Evolutionary conservation across 2,113 vertebrate genomes (phyloP), one percentile per base, ranked within the genome.

Genomic region (Engystomops pustulosus): DNA sequence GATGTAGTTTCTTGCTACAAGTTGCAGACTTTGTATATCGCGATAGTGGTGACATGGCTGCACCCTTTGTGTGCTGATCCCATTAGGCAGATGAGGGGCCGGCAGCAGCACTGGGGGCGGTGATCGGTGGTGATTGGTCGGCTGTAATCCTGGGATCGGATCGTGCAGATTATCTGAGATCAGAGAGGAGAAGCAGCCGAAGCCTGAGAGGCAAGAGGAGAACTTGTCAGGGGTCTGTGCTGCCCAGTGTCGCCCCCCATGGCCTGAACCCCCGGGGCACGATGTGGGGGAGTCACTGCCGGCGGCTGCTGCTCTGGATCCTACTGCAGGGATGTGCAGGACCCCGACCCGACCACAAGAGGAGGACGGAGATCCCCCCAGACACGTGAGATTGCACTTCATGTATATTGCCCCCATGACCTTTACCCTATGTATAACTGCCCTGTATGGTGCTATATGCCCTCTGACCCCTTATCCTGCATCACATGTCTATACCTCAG

Each of bases 121-220:
- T 15, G 32, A 60, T 60, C 36, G 27, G 14, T 6, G 15, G 38
- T 20, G 58, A 79, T 79, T 79, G 77, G 77, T 65, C 77, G 38
- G 34, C 15, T 58, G 36, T 41, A 79, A 65, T 60, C 77, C 77
- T 15, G 23, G 77, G 77, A 79, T 79, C 55, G 12, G 77, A 79
- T 79, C 55, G 12, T 79, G 77, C 77, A 79, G 77, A 79, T 79
- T 65, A 79, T 79, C 77, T 79, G 53, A 32, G 58, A 60, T 79
- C 76, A 79, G 76, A 55, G 74, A 51, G 23, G 38, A 41, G 44
- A 20, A 27, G 11, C 32, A 55, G 75, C 34, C 47, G 36, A 34
- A 60, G 47, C 2, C 15, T 25, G 36, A 27, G 58, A 20, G 20
- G n/a, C n/a, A n/a, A n/a, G n/a, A 8, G n/a, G 53, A 44, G 53